Evolutionary conservation across 2,113 vertebrate species (phyloP), one percentile per base, ranked within the genome.

Genomic region (Microtus pennsylvanicus): DNA sequence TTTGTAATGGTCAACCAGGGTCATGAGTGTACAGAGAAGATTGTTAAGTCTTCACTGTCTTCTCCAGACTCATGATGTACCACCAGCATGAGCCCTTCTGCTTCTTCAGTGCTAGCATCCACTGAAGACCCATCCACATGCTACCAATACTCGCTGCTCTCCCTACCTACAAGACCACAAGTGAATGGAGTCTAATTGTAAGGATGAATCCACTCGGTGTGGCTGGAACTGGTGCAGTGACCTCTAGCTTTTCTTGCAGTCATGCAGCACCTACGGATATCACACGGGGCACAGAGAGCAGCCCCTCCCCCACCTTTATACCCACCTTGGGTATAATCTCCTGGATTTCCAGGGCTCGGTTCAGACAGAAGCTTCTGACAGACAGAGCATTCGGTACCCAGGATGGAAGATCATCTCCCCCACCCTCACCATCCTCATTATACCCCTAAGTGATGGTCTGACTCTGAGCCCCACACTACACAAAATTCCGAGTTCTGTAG

Each of bases 361-460:
- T 67, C 76, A 89, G 45, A 94, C 52, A 58, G 55, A 45, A 63
- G 47, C 8, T 93, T 55, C 76, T 45, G 50, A 70, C 63, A 38
- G 75, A 22, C 4, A 86, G 77, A 89, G 97, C 42, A 90, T 93
- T 69, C 86, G 80, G 82, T 3, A 83, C 0, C 14, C 94, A 12
- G 58, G 52, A 87, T 76, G 69, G 93, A 94, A 93, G 81, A 81
- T 76, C 55, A 85, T 65, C 85, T 83, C 13, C 22, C n/a, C n/a
- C 33, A 69, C 35, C 5, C 26, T 13, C 55, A 69, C 52, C 1
- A 42, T 1, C 55, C 67, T 67, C 5, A 11, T 22, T 7, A 58
- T 35, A 81, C 28, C 93, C 77, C 92, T 96, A 74, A 85, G 91
- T 86, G 95, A 61, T 77, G 81, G 96, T 80, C 87, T 77, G 93